Base-by-base conservation (phyloP, 1,140 invertebrate genomes). In the Nephotettix cincticeps region DNA sequence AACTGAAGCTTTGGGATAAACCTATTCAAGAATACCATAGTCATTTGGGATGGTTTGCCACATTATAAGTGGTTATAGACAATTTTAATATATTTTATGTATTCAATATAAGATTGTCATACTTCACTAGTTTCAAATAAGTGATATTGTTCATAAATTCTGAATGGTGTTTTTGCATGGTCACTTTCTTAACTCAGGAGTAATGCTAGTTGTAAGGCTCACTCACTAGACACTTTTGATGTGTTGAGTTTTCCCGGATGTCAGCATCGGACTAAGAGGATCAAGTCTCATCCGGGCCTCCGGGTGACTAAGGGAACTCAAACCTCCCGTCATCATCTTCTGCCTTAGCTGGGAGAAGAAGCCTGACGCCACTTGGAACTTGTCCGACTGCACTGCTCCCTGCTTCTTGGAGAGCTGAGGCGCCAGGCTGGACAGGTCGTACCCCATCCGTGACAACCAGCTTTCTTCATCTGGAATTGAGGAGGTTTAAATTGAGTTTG, bases 401-500 rank as follows among this genome's bases (percentile, higher is more conserved):
- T 17, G 67, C 86, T 68, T 86, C 84, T 29, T 88, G 85, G 71
- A 91, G 36, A 94, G 82, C 78, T 95, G 93, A 0, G 94, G 94
- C n/a, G 93, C 91, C 63, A 97, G 81, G 68, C 89, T 93, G 72
- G 90, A 88, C n/a, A 96, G 82, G 74, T 96, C 90, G 76, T 93
- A 96, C 27, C 94, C 95, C 1, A 97, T 85, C 58, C 90, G 85
- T 11, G 86, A 84, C 73, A 98, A 80, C 95, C 95, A 97, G 61
- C 88, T 89, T 74, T 91, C 84, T 78, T 95, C 91, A 84, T 94
- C 93, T 91, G 83, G 54, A 85, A 85, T 73, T n/a, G n/a, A n/a
- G n/a, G n/a, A n/a, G n/a, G n/a, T n/a, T n/a, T n/a, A n/a, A 77
- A 70, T 43, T 43, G 9, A 43, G n/a, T 43, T 11, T 43, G n/a